phyloP scores from a whole-genome alignment of 2,797 vertebrate species.

The Eospalax fontanierii region DNA sequence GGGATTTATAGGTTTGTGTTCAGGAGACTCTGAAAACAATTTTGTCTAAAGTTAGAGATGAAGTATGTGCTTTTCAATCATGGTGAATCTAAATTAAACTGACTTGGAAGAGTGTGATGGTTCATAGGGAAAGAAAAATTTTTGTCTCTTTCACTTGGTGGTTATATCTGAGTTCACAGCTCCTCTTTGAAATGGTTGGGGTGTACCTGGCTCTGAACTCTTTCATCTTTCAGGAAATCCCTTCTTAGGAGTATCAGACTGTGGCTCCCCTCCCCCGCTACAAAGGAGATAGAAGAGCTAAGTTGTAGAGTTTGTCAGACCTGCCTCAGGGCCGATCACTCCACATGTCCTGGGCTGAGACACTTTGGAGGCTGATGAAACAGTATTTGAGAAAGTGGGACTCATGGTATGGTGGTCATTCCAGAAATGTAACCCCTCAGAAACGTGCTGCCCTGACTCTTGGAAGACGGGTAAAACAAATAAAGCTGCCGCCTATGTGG shows the following conservation, averaged over 20 bases:
- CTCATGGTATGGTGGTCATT: conserved; percentile 61
- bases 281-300: not conserved
- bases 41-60: not conserved
- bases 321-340: not conserved
- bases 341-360: not conserved
- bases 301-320: not conserved
- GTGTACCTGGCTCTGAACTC: conserved; percentile 23
- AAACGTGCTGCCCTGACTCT: conserved; percentile 77
- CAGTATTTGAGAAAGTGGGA: conserved; percentile 15
- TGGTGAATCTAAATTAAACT: not conserved
- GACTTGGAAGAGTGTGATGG: not conserved
- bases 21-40: not conserved
- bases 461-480: conserved; percentile 83
- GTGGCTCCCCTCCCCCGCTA: no score
- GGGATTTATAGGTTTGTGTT: not conserved
- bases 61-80: not conserved
- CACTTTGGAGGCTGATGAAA: not conserved
- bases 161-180: conserved; percentile 30
- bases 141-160: not conserved
- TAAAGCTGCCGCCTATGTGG: conserved; percentile 90
- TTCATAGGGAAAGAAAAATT: not conserved
- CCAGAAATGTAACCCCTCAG: conserved; percentile 79
- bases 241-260: not conserved
- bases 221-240: conserved; percentile 37
- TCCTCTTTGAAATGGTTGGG: not conserved